Base-by-base conservation (phyloP, 2,888 invertebrate genomes). In the Leptinotarsa peninsularis region DNA sequence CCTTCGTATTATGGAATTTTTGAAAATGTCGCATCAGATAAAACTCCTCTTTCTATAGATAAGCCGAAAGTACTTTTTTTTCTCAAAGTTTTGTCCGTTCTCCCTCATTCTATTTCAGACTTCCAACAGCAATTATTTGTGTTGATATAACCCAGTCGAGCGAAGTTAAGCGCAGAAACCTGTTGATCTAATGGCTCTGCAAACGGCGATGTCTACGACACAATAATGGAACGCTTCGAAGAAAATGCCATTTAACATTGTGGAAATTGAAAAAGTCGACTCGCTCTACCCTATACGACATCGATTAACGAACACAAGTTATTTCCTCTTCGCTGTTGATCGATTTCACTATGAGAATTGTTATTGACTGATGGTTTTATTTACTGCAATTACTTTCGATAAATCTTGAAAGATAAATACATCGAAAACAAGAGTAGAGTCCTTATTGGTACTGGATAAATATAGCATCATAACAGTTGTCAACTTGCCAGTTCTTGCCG, bases 101-200 rank as follows among this genome's bases (percentile, higher is more conserved):
- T 13, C 43, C 43, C 43, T 43, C 43, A 13, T 43, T 43, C 13
- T 43, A 43, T 43, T 63, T 43, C 18, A 43, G n/a, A 17, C 63
- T 33, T 63, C 63, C 17, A 27, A 63, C 33, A 63, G 49, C 71
- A 21, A 72, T 72, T 66, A 43, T 56, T 74, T 66, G 58, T 69
- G 70, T 70, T 67, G 58, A 60, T 52, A 67, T 63, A 66, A 58
- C 58, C 27, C 18, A 66, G 66, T 73, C 69, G 67, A 73, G 54
- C 56, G 72, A 27, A 75, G 52, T 69, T 58, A 72, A 72, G 63
- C 72, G 73, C 67, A n/a, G 81, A 78, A 81, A 81, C 81, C 81
- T 81, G 81, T 81, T 81, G 81, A 81, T 80, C 81, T 80, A 77
- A 81, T 80, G 79, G 77, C 73, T 74, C 21, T 67, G 76, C 78